phyloP scores from a whole-genome alignment of 37 sponge, comb jelly and placozoan species.

The Agelas oroides region DNA sequence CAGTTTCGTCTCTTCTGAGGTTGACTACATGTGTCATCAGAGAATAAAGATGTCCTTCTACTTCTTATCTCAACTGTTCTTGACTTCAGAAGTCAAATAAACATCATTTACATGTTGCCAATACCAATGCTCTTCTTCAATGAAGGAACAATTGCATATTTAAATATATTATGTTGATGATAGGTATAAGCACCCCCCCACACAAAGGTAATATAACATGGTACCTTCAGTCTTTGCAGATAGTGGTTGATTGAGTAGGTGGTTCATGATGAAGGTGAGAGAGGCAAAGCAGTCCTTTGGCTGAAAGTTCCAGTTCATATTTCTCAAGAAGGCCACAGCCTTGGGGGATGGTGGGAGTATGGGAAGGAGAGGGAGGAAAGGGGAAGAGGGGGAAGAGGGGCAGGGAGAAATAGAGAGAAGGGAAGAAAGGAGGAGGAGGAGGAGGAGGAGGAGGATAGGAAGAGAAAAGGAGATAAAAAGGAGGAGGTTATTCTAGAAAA shows the following conservation, averaged over 20 bases:
- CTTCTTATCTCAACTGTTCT: no score
- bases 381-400: background rate
- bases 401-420: background rate
- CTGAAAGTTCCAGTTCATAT: conserved; percentile 58
- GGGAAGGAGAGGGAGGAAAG: no score
- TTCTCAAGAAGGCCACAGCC: conserved; percentile 46
- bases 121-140: no score
- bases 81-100: no score
- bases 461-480: background rate
- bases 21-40: no score
- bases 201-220: no score
- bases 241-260: conserved; percentile 65
- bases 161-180: no score
- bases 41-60: no score
- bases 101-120: no score
- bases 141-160: background rate
- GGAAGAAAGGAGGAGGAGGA: no score
- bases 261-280: conserved; percentile 68
- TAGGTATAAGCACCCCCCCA: background rate
- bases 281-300: conserved; percentile 46
- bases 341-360: background rate
- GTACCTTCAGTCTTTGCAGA: conserved; percentile 61
- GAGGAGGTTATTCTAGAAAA: no score
- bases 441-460: background rate
- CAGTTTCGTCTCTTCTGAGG: no score